Percentiles rank a stretch among this genome's conserved stretches.
Evolutionary conservation across 1,140 invertebrate species (phyloP).

Genomic region (Drosophila lacertosa): DNA sequence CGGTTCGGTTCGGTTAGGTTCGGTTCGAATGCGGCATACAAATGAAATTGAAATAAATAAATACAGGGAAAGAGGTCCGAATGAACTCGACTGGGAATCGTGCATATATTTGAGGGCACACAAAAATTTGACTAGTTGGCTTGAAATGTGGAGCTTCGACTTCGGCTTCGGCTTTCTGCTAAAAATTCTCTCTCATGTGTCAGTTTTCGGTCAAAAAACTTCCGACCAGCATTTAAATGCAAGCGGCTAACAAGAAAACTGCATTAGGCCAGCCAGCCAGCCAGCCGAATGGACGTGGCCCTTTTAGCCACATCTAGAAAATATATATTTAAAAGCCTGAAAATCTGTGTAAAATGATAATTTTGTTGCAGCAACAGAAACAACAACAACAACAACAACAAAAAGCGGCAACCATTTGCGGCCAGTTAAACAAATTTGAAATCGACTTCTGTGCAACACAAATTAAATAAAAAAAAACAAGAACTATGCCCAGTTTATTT

Average conservation of each 20-base stretch:
- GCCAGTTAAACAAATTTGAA: slow-evolving; percentile 32
- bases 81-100: slow-evolving; percentile 6
- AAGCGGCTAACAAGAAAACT: slow-evolving; percentile 67
- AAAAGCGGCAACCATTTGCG: slow-evolving; percentile 17
- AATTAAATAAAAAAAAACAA: neutral
- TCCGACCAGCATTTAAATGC: slow-evolving; percentile 48
- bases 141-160: slow-evolving; percentile 18
- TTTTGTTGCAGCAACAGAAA: slow-evolving; percentile 13
- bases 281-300: neutral
- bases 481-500: neutral
- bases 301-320: slow-evolving; percentile 13
- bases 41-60: slow-evolving; percentile 33
- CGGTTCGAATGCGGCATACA: neutral
- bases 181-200: slow-evolving; percentile 37
- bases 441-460: slow-evolving; percentile 21
- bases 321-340: slow-evolving; percentile 2
- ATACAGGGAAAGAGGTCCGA: slow-evolving; percentile 3
- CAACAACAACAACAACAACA: too few species aligned
- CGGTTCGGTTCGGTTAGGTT: slow-evolving; percentile 13
- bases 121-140: slow-evolving; percentile 68
- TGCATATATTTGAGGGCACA: slow-evolving; percentile 21
- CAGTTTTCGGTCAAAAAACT: slow-evolving; percentile 27
- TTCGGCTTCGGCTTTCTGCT: slow-evolving; percentile 20
- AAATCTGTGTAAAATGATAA: slow-evolving; percentile 51
- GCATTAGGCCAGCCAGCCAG: slow-evolving; percentile 46